A percentile compares a stretch with the other conserved stretches of the same genome.
These are phyloP conservation scores for Pheosia tremula DNA, from an alignment of 2,888 invertebrate genomes.

Conservation along the genomic window DNA sequence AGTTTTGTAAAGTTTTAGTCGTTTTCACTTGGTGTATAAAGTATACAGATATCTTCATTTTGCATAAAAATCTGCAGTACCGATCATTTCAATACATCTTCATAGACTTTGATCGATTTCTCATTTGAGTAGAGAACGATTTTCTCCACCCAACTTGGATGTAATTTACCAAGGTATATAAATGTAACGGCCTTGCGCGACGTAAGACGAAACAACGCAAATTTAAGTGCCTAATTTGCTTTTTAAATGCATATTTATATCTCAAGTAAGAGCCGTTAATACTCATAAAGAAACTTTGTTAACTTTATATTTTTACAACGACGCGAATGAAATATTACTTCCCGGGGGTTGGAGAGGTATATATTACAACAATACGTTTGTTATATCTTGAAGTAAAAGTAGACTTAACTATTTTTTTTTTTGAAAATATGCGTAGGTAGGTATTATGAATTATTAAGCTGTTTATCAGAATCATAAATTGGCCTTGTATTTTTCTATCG, in stretches of 20 bases:
- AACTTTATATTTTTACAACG: conserved; percentile 45
- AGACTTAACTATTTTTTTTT: neutral
- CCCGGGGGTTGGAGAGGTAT: conserved; percentile 28
- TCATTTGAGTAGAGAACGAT: too few species aligned
- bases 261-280: conserved; percentile 41
- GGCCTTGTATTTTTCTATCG: neutral
- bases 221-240: conserved; percentile 36
- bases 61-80: too few species aligned
- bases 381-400: conserved; percentile 18
- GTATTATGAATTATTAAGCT: neutral
- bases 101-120: too few species aligned
- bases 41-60: too few species aligned
- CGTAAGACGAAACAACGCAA: conserved; percentile 22
- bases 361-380: conserved; percentile 19
- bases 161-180: neutral
- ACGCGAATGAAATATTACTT: conserved; percentile 43
- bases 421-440: neutral
- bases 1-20: too few species aligned
- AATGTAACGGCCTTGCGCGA: conserved; percentile 10
- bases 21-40: too few species aligned
- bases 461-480: neutral
- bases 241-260: conserved; percentile 44
- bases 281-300: conserved; percentile 44
- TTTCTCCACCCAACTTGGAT: too few species aligned
- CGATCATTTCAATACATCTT: too few species aligned